phyloP scores from a whole-genome alignment of 2,888 invertebrate genomes.

The Zaprionus obscuricornis region DNA sequence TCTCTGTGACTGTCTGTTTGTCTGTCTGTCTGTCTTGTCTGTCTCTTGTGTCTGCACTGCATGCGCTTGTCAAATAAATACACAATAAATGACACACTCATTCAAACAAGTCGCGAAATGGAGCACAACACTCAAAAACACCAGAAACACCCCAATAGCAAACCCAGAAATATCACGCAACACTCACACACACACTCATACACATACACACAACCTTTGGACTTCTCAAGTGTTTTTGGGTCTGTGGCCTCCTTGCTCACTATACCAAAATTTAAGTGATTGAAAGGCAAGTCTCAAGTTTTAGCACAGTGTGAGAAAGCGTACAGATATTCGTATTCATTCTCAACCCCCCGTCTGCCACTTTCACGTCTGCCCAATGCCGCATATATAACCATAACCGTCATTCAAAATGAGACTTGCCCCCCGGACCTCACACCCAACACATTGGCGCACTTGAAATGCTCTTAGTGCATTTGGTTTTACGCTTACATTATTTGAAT shows the following conservation, averaged over 20 bases:
- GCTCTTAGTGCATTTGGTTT: slow-evolving; percentile 62
- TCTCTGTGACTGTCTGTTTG: too few species aligned
- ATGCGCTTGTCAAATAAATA: slow-evolving; percentile 67
- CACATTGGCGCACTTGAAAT: slow-evolving; percentile 47
- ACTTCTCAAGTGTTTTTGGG: slow-evolving; percentile 46
- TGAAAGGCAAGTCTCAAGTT: slow-evolving; percentile 49
- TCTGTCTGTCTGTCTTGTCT: too few species aligned
- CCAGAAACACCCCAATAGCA: not conserved
- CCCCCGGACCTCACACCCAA: not conserved
- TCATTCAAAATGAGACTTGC: slow-evolving; percentile 7
- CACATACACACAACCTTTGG: slow-evolving; percentile 33
- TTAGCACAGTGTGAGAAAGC: not conserved
- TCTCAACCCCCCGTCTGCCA: too few species aligned
- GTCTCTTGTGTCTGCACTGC: slow-evolving; percentile 47
- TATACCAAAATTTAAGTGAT: slow-evolving; percentile 55
- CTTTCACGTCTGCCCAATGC: not conserved
- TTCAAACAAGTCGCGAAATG: slow-evolving; percentile 46
- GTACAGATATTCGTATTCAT: slow-evolving; percentile 4
- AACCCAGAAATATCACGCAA: too few species aligned
- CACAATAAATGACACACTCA: slow-evolving; percentile 69
- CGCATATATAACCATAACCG: slow-evolving; percentile 41
- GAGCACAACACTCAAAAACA: slow-evolving; percentile 12
- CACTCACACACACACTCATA: slow-evolving; percentile 7
- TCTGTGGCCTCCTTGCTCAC: slow-evolving; percentile 24
- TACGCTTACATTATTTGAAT: slow-evolving; percentile 55